Evolutionary conservation across 2,888 invertebrate species (phyloP).

Genomic region (Helicoverpa assulta): DNA sequence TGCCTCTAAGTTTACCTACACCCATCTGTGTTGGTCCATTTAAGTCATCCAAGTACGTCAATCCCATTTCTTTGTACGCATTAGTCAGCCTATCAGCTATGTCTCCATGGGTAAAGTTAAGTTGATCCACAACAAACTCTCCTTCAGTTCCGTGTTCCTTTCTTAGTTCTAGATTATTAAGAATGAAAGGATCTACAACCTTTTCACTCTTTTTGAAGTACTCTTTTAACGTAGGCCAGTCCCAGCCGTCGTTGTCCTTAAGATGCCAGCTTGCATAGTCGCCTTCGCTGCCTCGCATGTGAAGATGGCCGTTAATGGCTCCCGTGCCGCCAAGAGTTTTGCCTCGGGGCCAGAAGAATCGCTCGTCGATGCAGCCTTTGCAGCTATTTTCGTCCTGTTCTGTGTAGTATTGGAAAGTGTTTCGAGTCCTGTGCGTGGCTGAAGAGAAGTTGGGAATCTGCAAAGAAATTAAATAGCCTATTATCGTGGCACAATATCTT

Average conservation of each 20-base stretch:
- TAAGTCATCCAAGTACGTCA: conserved; percentile 81
- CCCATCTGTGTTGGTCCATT: conserved; percentile 88
- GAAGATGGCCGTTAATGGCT: conserved; percentile 83
- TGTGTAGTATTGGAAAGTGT: conserved; percentile 81
- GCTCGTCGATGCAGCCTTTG: conserved; percentile 70
- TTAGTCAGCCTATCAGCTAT: conserved; percentile 76
- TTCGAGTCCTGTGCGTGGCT: conserved; percentile 73
- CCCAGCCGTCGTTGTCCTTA: conserved; percentile 80
- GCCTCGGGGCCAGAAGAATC: conserved; percentile 85
- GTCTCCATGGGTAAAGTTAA: conserved; percentile 81
- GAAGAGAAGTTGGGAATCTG: conserved; percentile 83
- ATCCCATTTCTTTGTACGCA: conserved; percentile 87
- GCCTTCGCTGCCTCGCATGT: conserved; percentile 81
- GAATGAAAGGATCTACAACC: conserved; percentile 80
- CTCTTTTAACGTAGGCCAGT: conserved; percentile 79
- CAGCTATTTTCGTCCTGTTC: conserved; percentile 77
- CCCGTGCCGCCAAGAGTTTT: conserved; percentile 84
- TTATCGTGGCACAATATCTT: too few species aligned
- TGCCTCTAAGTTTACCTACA: conserved; percentile 88
- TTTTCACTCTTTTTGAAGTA: conserved; percentile 86
- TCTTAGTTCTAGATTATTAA: conserved; percentile 76
- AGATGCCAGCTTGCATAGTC: conserved; percentile 83
- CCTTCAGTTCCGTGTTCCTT: conserved; percentile 87
- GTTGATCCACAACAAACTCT: conserved; percentile 86
- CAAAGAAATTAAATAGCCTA: conserved; percentile 46